Conservation (phyloP, 2,888 invertebrate genomes). For the Arge pagana region DNA sequence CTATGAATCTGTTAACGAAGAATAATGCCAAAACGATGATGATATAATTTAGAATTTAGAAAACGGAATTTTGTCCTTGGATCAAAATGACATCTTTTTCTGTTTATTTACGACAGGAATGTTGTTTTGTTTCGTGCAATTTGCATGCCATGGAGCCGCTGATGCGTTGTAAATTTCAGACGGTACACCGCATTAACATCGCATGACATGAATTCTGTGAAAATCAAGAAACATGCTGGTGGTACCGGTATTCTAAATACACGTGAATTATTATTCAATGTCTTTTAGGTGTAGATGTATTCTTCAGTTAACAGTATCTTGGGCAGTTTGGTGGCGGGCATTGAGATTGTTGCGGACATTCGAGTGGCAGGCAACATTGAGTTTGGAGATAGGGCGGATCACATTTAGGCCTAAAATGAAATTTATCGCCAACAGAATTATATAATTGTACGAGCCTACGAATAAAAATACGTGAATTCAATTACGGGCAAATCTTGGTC, state of each 20-base stretch:
- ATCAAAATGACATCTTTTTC: background rate
- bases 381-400: background rate
- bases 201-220: too few relatives aligned
- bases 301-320: too few relatives aligned
- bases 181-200: too few relatives aligned
- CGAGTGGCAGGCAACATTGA: background rate
- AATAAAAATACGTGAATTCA: too few relatives aligned
- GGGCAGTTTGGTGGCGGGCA: conserved; percentile 11
- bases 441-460: too few relatives aligned
- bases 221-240: too few relatives aligned
- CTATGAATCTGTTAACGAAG: background rate
- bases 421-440: background rate
- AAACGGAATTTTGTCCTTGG: conserved; percentile 1
- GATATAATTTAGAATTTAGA: conserved; percentile 8
- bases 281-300: too few relatives aligned
- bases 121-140: background rate
- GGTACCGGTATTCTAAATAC: too few relatives aligned
- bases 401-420: background rate
- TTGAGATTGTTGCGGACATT: background rate
- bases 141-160: too few relatives aligned
- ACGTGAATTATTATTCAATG: too few relatives aligned
- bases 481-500: conserved; percentile 30
- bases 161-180: too few relatives aligned
- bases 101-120: background rate
- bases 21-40: conserved; percentile 1